Conservation (phyloP, 2,113 vertebrate genomes). For the Phodopus roborovskii region DNA sequence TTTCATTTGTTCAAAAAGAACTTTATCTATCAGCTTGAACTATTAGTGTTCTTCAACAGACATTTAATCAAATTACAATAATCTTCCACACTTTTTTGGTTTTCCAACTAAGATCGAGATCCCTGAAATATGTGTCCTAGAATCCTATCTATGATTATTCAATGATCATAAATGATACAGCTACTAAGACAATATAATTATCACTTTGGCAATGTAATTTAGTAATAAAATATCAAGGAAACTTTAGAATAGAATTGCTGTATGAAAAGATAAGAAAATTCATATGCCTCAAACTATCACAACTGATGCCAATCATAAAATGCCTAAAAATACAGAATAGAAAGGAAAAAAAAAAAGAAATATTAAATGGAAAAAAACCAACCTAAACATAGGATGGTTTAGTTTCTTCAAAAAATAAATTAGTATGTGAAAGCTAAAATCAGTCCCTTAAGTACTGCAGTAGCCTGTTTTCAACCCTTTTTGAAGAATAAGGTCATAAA, state of each 20-base stretch:
- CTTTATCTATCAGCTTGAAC: conserved; percentile 37
- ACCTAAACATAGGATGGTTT: conserved; percentile 37
- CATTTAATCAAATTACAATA: conserved; percentile 49
- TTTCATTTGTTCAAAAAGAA: conserved; percentile 49
- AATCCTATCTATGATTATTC: background rate
- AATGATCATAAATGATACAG: background rate
- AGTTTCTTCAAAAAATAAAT: conserved; percentile 53
- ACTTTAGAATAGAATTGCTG: background rate
- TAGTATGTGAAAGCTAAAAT: background rate
- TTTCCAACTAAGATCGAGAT: conserved; percentile 25
- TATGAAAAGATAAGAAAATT: conserved; percentile 11
- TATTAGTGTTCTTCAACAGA: conserved; percentile 43
- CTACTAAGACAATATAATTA: background rate
- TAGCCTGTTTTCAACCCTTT: background rate
- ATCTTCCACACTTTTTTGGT: background rate
- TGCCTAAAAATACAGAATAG: background rate
- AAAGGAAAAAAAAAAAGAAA: no score
- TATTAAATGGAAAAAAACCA: background rate
- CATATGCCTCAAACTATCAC: background rate
- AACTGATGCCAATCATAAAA: background rate
- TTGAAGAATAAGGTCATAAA: conserved; percentile 58
- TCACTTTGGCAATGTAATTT: conserved; percentile 13
- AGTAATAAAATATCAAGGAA: conserved; percentile 27
- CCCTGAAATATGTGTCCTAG: background rate
- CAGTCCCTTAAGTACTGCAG: background rate